These are phyloP conservation scores for Phortica magna DNA, from an alignment of 2,888 invertebrate species.

Conservation along the genomic window DNA sequence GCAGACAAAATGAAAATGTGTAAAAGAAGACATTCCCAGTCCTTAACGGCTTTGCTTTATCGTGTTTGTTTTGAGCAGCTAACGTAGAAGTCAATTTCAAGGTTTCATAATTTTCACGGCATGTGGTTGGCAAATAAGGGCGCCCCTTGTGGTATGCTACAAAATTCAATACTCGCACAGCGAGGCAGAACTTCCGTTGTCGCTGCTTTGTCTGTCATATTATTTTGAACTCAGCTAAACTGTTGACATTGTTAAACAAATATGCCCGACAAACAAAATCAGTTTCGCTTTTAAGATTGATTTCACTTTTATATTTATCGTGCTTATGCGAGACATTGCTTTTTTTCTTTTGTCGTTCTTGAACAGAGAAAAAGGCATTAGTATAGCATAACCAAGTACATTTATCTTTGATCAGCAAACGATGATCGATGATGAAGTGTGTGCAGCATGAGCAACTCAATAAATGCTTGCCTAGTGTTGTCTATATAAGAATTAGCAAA, in stretches of 20 bases:
- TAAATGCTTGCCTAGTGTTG: too few species aligned
- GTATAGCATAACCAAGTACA: too few species aligned
- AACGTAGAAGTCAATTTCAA: constrained; percentile 4
- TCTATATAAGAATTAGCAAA: too few species aligned
- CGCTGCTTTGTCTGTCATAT: too few species aligned
- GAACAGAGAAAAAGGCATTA: too few species aligned
- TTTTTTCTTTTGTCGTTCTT: too few species aligned
- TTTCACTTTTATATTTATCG: too few species aligned
- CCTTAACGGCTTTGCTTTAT: not conserved
- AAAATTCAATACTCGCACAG: not conserved
- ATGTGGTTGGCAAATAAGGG: constrained; percentile 6
- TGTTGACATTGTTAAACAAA: constrained; percentile 35
- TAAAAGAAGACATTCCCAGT: too few species aligned
- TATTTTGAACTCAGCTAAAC: not conserved
- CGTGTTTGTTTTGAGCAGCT: not conserved
- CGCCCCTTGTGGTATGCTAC: constrained; percentile 10
- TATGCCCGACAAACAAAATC: constrained; percentile 2
- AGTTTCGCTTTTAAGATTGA: not conserved
- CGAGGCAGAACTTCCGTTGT: not conserved
- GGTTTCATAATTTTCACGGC: constrained; percentile 28
- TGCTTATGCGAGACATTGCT: too few species aligned
- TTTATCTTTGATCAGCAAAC: too few species aligned
- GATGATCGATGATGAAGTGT: too few species aligned
- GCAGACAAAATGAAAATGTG: not conserved
- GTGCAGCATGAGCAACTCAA: too few species aligned